Conservation (phyloP, 2,113 vertebrate species). For the Vulpes ferrilata region DNA sequence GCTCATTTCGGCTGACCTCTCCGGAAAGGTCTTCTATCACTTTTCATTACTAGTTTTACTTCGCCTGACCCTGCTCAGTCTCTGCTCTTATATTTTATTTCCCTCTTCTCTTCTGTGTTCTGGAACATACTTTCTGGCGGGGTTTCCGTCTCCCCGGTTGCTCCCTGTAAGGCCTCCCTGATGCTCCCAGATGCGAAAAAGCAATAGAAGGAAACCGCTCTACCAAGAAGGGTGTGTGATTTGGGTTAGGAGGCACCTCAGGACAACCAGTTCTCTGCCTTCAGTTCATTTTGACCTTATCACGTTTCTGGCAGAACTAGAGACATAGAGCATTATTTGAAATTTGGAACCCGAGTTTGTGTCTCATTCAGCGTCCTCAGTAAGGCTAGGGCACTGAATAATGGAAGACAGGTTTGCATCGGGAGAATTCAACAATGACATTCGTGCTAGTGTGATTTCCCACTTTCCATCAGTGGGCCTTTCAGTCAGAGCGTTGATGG, state of each 20-base stretch:
- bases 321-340: not conserved
- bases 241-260: not conserved
- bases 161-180: not conserved
- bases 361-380: not conserved
- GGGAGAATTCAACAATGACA: not conserved
- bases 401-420: not conserved
- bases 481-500: slow-evolving; percentile 35
- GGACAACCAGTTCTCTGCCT: not conserved
- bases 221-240: not conserved
- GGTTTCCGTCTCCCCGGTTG: not conserved
- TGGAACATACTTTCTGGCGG: not conserved
- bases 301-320: not conserved
- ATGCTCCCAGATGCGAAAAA: not conserved
- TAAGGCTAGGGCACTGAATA: not conserved
- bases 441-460: not conserved
- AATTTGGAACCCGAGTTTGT: not conserved
- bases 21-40: not conserved
- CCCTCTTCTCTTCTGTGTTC: not conserved
- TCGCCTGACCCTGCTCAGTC: not conserved
- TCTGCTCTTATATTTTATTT: not conserved
- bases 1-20: not conserved
- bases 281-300: not conserved
- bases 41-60: not conserved
- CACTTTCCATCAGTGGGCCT: not conserved
- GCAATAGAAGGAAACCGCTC: not conserved